A percentile compares a stretch with the other conserved stretches of the same genome.
phyloP scores from a whole-genome alignment of 2,888 invertebrate genomes.

The Phyllotreta cruciferae region DNA sequence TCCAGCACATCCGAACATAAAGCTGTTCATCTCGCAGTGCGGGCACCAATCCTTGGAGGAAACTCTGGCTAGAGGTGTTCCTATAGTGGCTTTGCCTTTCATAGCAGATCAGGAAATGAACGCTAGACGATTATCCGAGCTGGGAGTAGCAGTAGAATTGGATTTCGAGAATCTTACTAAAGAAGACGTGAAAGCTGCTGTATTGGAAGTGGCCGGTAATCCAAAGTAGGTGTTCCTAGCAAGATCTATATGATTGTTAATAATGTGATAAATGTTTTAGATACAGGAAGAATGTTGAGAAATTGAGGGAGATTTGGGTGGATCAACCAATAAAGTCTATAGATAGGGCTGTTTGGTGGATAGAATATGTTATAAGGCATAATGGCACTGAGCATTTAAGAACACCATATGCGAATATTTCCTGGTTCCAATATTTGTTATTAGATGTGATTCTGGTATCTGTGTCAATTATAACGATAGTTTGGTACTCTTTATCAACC shows the following conservation, averaged over 20 bases:
- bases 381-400: conserved; percentile 61
- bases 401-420: conserved; percentile 59
- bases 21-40: conserved; percentile 50
- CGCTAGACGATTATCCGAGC: conserved; percentile 40
- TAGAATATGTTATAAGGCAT: conserved; percentile 48
- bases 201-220: conserved; percentile 48
- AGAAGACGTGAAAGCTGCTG: conserved; percentile 43
- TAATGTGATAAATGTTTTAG: conserved; percentile 24
- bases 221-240: conserved; percentile 40
- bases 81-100: conserved; percentile 50
- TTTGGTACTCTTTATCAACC: not conserved
- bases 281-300: conserved; percentile 43
- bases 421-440: conserved; percentile 59
- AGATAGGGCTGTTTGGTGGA: conserved; percentile 50
- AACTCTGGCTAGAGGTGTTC: conserved; percentile 47
- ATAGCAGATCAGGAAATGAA: conserved; percentile 52
- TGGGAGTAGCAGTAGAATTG: conserved; percentile 45
- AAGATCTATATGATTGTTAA: not conserved
- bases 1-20: conserved; percentile 51
- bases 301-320: conserved; percentile 36
- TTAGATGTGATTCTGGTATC: conserved; percentile 54
- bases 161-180: conserved; percentile 47
- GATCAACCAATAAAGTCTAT: conserved; percentile 46
- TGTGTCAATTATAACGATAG: not conserved
- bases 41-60: conserved; percentile 52